Evolutionary conservation across 2,888 invertebrate species (phyloP).

Genomic region (Pyralis farinalis): DNA sequence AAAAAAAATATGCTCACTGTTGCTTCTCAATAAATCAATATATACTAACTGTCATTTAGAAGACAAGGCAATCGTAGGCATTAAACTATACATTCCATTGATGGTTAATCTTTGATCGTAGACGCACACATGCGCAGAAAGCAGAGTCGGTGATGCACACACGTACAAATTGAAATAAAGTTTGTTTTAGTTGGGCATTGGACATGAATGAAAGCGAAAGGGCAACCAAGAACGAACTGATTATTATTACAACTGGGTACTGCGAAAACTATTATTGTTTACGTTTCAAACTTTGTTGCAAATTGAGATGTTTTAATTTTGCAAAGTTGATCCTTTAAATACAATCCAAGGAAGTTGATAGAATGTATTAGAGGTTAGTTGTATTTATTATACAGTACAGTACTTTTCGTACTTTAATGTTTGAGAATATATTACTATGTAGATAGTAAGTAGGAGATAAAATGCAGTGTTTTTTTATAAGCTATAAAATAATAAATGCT

Average conservation of each 20-base stretch:
- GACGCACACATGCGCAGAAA: conserved; percentile 66
- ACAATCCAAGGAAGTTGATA: too few species aligned
- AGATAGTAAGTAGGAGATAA: too few species aligned
- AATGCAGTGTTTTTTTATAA: too few species aligned
- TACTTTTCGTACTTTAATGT: too few species aligned
- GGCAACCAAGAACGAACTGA: conserved; percentile 37
- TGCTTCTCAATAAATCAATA: too few species aligned
- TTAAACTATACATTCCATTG: background rate
- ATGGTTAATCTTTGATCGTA: conserved; percentile 41
- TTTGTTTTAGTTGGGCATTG: conserved; percentile 78
- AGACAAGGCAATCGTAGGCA: conserved; percentile 11
- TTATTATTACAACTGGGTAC: conserved; percentile 54
- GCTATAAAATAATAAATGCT: too few species aligned
- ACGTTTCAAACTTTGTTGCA: conserved; percentile 20
- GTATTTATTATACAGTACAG: too few species aligned
- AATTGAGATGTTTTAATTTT: background rate
- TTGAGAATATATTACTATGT: too few species aligned
- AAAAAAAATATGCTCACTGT: too few species aligned
- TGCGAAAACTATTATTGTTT: conserved; percentile 27
- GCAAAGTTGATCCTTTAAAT: background rate
- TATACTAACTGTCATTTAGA: background rate
- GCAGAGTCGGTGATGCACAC: conserved; percentile 55
- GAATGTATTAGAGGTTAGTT: too few species aligned
- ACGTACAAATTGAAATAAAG: conserved; percentile 75
- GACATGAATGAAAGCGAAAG: conserved; percentile 76